Base-by-base conservation (phyloP, 2,113 vertebrate genomes). In the Leiothrix lutea region DNA sequence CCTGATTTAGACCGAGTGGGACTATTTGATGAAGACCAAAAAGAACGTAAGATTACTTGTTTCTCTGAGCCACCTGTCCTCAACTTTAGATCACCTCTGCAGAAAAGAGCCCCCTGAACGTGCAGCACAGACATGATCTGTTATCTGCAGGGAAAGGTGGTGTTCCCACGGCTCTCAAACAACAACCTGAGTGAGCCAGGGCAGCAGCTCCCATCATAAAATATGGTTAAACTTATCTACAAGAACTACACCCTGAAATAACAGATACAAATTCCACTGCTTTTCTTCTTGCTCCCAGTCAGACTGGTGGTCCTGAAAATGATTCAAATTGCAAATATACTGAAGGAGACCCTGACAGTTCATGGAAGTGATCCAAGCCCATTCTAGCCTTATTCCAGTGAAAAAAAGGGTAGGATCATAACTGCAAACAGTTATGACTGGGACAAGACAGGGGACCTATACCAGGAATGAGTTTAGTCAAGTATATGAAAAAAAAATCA, bases 91-190 rank as follows among this genome's bases (percentile, higher is more conserved):
- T 83, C 96, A 83, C 90, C 66, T 88, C 66, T 17, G 38, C 31
- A 93, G 97, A 96, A 94, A 95, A 95, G 90, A 91, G 72, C 61
- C 44, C 83, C 83, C 72, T 73, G 56, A 86, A 84, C 13, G 5
- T 80, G 80, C 36, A 69, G 50, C 51, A 53, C 57, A 78, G 93
- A 78, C 86, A 91, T 48, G 71, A 94, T 71, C 88, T 94, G 51
- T 92, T 40, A 86, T 73, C 92, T 79, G 67, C 85, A 80, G 71
- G 83, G 72, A 94, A 95, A 81, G 78, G 66, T 72, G 11, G 1
- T 83, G 85, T 97, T 98, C 98, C 95, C 97, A 97, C 95, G 91
- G 94, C 90, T 97, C 97, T 98, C 98, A 93, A 28, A 94, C 51
- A 94, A 95, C 95, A 88, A 3, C 35, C 60, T 18, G 35, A 84